Evolutionary conservation across 2,888 invertebrate species (phyloP), one percentile per base, ranked within the genome.

Genomic region (Oscheius sp.): DNA sequence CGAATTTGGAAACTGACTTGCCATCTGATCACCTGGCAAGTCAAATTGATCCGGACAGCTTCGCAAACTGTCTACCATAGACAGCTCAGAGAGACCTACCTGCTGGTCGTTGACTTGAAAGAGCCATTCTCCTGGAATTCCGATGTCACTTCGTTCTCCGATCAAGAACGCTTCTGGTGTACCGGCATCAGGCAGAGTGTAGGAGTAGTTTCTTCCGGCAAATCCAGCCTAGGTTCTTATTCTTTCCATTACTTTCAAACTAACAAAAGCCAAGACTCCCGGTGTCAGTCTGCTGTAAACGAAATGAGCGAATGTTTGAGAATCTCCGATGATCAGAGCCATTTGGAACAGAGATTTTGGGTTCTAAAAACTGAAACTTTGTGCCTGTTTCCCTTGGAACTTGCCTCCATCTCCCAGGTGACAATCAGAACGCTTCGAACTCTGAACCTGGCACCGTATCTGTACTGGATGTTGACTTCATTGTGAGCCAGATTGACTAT

Each of bases 111-210:
- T 89, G 5, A 89, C 73, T 35, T 87, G 76, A 80, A 89, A 87
- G 50, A 89, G 66, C 89, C 89, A 89, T 74, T 89, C 89, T 53
- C 89, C 89, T 4, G 89, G 89, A 57, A 89, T 89, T 50, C 89
- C 89, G 50, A 89, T 89, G 75, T 89, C 89, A 33, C 85, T 85
- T 70, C 86, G 84, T 71, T 89, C 88, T 1, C 86, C 79, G 21
- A 89, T 73, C 13, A 76, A 74, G 21, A 82, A 66, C 0, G 86
- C 84, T 29, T 85, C 83, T 1, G 81, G 62, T 4, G 86, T 87
- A 1, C 86, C 88, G 7, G 89, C 88, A 51, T 88, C 88, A 7
- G 89, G 89, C 51, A 89, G 79, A 13, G 81, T 80, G 72, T 83
- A 87, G 48, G 80, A 76, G 37, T 59, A 68, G 29, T 74, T 74